A percentile compares a stretch with the other conserved stretches of the same genome.
Conservation (phyloP, 1,140 invertebrate species). For the Amphibalanus amphitrite region DNA sequence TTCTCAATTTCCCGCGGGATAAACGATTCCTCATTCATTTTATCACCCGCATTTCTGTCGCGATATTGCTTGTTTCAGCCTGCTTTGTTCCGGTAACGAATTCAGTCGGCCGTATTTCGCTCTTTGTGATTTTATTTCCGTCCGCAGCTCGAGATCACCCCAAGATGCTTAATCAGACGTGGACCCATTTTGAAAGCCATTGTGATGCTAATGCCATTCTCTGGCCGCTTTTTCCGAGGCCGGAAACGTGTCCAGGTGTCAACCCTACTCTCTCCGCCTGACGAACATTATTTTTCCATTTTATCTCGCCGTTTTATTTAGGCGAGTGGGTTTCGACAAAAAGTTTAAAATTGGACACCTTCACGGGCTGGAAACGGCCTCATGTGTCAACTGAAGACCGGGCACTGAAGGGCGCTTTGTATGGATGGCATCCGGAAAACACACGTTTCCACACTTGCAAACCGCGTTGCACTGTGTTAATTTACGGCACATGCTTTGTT, state of each 20-base stretch:
- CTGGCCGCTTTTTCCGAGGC: not conserved
- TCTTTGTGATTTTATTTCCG: not conserved
- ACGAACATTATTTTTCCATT: too few relatives aligned
- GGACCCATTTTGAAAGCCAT: not conserved
- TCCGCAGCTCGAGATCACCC: not conserved
- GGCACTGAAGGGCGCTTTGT: too few relatives aligned
- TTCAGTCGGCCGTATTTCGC: not conserved
- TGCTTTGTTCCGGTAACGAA: not conserved
- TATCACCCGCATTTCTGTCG: not conserved
- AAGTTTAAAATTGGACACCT: too few relatives aligned
- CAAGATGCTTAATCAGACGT: not conserved
- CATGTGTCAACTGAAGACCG: too few relatives aligned
- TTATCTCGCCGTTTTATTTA: too few relatives aligned
- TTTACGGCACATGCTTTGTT: too few relatives aligned
- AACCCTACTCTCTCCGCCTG: not conserved
- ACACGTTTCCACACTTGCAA: too few relatives aligned
- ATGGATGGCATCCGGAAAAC: too few relatives aligned
- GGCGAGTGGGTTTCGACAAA: too few relatives aligned
- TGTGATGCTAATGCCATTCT: not conserved
- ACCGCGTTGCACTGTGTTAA: too few relatives aligned
- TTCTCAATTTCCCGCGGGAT: not conserved
- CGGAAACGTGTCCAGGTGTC: not conserved
- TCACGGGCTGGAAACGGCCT: too few relatives aligned
- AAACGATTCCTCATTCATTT: conserved; percentile 1
- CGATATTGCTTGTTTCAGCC: not conserved